A percentile compares a stretch with the other conserved stretches of the same genome.
These are phyloP conservation scores for Coremacera marginata DNA, from an alignment of 2,888 invertebrate genomes.

Conservation along the genomic window DNA sequence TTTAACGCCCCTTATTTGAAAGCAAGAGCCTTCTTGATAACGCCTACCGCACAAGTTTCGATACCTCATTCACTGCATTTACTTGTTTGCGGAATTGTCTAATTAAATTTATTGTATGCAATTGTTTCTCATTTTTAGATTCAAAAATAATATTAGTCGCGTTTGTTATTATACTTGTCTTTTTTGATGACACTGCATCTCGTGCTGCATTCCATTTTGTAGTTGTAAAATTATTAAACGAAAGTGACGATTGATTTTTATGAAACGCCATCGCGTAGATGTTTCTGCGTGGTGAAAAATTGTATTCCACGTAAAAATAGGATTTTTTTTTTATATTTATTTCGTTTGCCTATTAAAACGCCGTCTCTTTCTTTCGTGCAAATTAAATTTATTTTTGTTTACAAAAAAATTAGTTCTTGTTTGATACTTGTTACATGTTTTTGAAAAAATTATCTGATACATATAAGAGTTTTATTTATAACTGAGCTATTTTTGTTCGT, in stretches of 20 bases:
- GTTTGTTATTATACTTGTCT: neutral
- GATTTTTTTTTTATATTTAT: neutral
- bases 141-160: neutral
- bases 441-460: no score
- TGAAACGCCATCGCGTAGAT: neutral
- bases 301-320: neutral
- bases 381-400: no score
- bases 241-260: slow-evolving; percentile 17
- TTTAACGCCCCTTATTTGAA: no score
- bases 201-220: neutral
- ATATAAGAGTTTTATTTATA: no score
- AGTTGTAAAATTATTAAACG: slow-evolving; percentile 5
- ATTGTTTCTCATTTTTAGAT: neutral
- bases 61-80: neutral
- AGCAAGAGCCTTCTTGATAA: no score
- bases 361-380: no score
- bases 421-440: no score
- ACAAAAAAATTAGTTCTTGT: no score
- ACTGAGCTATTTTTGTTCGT: no score
- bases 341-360: no score
- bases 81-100: neutral
- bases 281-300: neutral
- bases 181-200: slow-evolving; percentile 11
- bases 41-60: no score
- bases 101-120: slow-evolving; percentile 13